Evolutionary conservation across 30 jellyfish, hydroid and myxozoan species (phyloP).

Genomic region (Hydractinia symbiolongicarpus): DNA sequence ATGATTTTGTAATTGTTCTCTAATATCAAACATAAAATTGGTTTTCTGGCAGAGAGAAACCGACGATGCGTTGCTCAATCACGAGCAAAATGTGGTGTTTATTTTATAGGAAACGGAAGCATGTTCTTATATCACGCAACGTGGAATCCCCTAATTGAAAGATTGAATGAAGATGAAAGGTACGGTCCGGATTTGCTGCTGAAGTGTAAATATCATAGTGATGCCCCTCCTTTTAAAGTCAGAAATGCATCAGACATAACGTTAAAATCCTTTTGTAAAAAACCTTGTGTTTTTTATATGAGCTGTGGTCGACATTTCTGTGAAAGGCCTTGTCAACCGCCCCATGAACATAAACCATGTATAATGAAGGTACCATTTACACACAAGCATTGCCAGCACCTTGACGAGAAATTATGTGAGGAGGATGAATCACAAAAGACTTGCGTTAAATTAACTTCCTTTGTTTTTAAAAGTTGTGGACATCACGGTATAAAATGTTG

Average conservation of each 20-base stretch:
- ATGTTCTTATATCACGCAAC: constrained; percentile 21
- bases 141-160: constrained; percentile 36
- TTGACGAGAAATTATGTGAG: constrained; percentile 24
- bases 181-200: constrained; percentile 17
- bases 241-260: constrained; percentile 23
- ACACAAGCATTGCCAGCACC: constrained; percentile 30
- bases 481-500: constrained; percentile 38
- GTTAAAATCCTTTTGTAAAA: constrained; percentile 29
- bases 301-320: constrained; percentile 43
- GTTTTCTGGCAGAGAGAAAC: constrained; percentile 39
- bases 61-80: constrained; percentile 79
- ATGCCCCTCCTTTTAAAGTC: constrained; percentile 1
- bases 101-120: constrained; percentile 37
- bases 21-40: constrained; percentile 28
- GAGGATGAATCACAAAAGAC: not conserved
- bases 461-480: constrained; percentile 15
- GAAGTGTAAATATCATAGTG: constrained; percentile 37
- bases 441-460: constrained; percentile 16
- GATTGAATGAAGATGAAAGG: constrained; percentile 2
- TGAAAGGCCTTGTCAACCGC: constrained; percentile 40
- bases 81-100: constrained; percentile 61
- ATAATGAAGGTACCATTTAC: not conserved
- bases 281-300: constrained; percentile 8
- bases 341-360: constrained; percentile 38
- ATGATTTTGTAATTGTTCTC: constrained; percentile 60